A percentile compares a stretch with the other conserved stretches of the same genome.
Evolutionary conservation across 2,888 invertebrate genomes (phyloP).

Genomic region (Sclerodermus sp.): DNA sequence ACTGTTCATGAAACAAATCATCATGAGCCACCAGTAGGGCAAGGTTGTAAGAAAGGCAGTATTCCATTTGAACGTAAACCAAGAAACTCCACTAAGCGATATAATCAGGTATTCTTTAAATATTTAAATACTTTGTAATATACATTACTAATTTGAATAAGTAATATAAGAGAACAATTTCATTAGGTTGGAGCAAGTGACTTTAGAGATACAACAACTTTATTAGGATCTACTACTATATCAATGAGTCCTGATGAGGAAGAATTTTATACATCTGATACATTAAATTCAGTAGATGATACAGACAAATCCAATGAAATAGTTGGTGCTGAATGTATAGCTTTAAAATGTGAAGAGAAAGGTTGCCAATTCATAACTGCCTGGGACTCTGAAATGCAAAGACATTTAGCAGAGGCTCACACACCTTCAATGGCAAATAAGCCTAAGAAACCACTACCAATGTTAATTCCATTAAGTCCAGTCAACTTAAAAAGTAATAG

Average conservation of each 20-base stretch:
- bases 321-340: slow-evolving; percentile 60
- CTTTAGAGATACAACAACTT: slow-evolving; percentile 33
- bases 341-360: slow-evolving; percentile 57
- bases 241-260: slow-evolving; percentile 11
- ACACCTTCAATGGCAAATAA: slow-evolving; percentile 31
- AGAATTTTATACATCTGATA: slow-evolving; percentile 10
- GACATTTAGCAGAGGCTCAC: slow-evolving; percentile 49
- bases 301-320: slow-evolving; percentile 30
- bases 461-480: slow-evolving; percentile 48
- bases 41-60: slow-evolving; percentile 54
- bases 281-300: slow-evolving; percentile 30
- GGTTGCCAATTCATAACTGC: slow-evolving; percentile 64
- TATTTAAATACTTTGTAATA: not conserved
- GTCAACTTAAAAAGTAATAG: slow-evolving; percentile 26
- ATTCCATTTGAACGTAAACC: slow-evolving; percentile 47
- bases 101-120: slow-evolving; percentile 44
- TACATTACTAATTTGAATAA: not conserved
- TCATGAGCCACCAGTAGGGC: slow-evolving; percentile 79
- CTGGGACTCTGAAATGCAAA: slow-evolving; percentile 63
- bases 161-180: slow-evolving; percentile 1
- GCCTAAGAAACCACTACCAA: slow-evolving; percentile 47
- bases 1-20: slow-evolving; percentile 92
- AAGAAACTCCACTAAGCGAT: slow-evolving; percentile 48
- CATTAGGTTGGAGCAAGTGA: slow-evolving; percentile 53
- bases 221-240: slow-evolving; percentile 18